Percentiles rank a stretch among this genome's conserved stretches.
These are phyloP conservation scores for Momotus momota DNA, from an alignment of 2,797 vertebrate species.

Conservation along the genomic window DNA sequence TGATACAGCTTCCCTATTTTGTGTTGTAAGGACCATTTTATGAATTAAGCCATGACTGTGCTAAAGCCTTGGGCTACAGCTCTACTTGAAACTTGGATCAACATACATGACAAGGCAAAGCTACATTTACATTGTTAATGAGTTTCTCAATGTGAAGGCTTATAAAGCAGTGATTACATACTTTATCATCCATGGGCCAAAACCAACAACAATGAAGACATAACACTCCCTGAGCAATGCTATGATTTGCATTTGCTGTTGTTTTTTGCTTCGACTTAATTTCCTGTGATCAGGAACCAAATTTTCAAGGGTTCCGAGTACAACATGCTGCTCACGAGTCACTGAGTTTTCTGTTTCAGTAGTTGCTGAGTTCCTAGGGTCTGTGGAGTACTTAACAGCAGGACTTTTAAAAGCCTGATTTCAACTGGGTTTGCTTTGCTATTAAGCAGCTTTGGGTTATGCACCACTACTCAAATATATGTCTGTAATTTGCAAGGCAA, in stretches of 20 bases:
- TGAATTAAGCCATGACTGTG: background rate
- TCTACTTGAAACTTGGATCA: background rate
- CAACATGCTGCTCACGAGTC: background rate
- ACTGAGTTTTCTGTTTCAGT: background rate
- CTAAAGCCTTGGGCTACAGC: background rate
- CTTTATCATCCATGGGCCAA: background rate
- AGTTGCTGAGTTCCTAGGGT: background rate
- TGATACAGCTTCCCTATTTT: background rate
- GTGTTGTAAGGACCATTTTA: background rate
- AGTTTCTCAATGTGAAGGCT: constrained; percentile 13
- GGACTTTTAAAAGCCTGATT: background rate
- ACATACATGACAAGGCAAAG: background rate
- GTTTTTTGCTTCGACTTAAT: background rate
- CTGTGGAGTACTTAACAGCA: background rate
- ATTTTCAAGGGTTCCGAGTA: background rate
- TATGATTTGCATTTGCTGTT: background rate
- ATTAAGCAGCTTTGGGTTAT: background rate
- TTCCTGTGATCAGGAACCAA: background rate
- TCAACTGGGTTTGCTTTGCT: background rate
- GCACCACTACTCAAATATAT: background rate
- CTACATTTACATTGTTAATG: background rate
- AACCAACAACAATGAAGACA: background rate
- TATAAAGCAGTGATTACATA: background rate
- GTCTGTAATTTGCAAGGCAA: background rate
- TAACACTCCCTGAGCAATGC: background rate